Conservation (phyloP, 2,797 vertebrate species). For the Sardinella longiceps region DNA sequence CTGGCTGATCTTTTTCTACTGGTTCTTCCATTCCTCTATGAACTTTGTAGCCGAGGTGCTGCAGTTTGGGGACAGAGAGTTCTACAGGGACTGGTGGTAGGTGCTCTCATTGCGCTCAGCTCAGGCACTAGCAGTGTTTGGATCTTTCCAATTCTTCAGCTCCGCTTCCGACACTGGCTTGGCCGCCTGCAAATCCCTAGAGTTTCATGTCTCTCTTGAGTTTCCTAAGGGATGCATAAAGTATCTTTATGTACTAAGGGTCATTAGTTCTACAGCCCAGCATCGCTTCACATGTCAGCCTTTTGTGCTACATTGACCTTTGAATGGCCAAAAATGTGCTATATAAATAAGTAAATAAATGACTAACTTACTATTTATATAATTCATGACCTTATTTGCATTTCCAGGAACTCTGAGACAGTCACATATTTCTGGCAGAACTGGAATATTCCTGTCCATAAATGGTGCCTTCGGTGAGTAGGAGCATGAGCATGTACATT, state of each 20-base stretch:
- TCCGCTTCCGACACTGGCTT: no score
- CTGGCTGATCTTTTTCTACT: conserved; percentile 95
- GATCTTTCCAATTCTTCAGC: not conserved
- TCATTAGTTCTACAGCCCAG: no score
- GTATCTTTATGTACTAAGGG: no score
- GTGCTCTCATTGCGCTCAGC: conserved; percentile 45
- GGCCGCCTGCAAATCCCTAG: no score
- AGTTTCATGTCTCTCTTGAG: no score
- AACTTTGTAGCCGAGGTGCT: conserved; percentile 87
- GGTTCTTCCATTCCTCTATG: conserved; percentile 90
- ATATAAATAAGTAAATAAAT: no score
- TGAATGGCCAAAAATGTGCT: not conserved
- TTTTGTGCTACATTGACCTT: not conserved
- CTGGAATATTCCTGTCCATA: conserved; percentile 96
- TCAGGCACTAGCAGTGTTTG: not conserved
- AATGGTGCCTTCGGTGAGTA: conserved; percentile 89
- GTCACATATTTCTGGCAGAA: conserved; percentile 96
- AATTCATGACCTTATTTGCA: not conserved
- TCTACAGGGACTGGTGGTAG: conserved; percentile 94
- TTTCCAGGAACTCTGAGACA: conserved; percentile 86
- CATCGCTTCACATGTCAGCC: no score
- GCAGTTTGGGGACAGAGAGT: conserved; percentile 89
- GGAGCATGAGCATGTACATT: conserved; percentile 42
- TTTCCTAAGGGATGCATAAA: no score
- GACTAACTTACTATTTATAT: not conserved